Base-by-base conservation (phyloP, 2,797 vertebrate species). In the Loriculus beryllinus region DNA sequence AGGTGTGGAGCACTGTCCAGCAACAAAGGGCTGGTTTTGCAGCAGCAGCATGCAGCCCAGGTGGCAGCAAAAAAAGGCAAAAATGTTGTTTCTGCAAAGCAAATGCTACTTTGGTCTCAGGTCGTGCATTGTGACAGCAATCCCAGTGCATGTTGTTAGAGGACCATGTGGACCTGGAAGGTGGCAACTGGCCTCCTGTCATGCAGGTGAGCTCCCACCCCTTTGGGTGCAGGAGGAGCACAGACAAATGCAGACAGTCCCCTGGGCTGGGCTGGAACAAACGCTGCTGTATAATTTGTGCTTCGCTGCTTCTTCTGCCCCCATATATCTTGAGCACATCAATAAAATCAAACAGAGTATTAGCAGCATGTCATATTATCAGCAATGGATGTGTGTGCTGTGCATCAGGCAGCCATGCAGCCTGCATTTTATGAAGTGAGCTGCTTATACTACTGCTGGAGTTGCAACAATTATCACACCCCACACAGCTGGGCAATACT, bases 271-370 rank as follows among this genome's bases (percentile, higher is more conserved):
- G 37, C 4, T 72, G 76, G 67, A 72, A 88, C 8, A 7, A 88
- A 88, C 1, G 4, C 28, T 1, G 15, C 59, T 4, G 2, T 62
- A 5, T 23, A 29, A 92, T 87, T 93, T 86, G 90, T 92, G 82
- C 82, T 80, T 96, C 14, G 2, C 72, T 78, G 89, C 91, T 70
- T 43, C 56, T 89, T 48, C 90, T 93, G 86, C 69, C 76, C 63
- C 62, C 4, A 2, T 91, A 9, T 69, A 80, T 92, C 88, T 81
- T 54, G 60, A 92, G 54, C 45, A 63, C 21, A 42, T 91, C 90
- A 95, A 81, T 96, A 93, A 93, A 96, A 91, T 94, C 96, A 94
- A 92, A 75, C 82, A 80, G 76, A 67, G 82, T 88, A 67, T 90
- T 91, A 95, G 89, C 87, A 93, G 84, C 80, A 39, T 4, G 8